Percentiles rank a stretch among this genome's conserved stretches.
Conservation (phyloP, 2,797 vertebrate genomes). For the Rhabdomys pumilio region DNA sequence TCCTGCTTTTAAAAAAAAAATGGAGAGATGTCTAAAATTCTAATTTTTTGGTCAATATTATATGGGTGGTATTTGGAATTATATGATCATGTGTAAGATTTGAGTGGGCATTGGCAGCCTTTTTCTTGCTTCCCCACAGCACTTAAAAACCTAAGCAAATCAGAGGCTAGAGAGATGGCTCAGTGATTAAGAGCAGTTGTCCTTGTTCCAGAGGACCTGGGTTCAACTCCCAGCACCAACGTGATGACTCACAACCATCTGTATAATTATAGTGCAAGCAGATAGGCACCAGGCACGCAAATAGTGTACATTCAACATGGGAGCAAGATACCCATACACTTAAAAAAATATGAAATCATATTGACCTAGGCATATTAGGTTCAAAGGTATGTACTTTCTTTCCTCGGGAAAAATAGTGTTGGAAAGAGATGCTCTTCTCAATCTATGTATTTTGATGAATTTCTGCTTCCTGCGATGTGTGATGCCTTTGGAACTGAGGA, state of each 20-base stretch:
- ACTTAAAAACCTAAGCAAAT: conserved; percentile 1
- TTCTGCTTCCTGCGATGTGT: not conserved
- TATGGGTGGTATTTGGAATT: not conserved
- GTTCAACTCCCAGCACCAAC: not conserved
- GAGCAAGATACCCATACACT: not conserved
- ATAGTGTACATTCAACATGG: not conserved
- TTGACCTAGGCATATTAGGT: not conserved
- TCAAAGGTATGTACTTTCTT: conserved; percentile 19
- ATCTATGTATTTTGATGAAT: not conserved
- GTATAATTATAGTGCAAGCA: not conserved
- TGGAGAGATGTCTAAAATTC: not conserved
- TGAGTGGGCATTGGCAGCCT: not conserved
- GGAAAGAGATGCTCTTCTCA: not conserved
- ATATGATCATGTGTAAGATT: conserved; percentile 2
- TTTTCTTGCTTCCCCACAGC: not conserved
- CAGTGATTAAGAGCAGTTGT: not conserved
- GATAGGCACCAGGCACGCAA: not conserved
- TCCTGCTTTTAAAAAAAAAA: not conserved
- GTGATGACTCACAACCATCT: not conserved
- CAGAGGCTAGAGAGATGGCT: not conserved
- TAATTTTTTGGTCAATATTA: not conserved
- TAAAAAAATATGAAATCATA: not conserved
- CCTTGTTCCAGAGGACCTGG: not conserved
- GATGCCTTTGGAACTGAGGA: not conserved
- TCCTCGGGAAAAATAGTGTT: conserved; percentile 41